These are phyloP conservation scores for Heterocephalus glaber DNA, from an alignment of 2,113 vertebrate species.

Conservation along the genomic window DNA sequence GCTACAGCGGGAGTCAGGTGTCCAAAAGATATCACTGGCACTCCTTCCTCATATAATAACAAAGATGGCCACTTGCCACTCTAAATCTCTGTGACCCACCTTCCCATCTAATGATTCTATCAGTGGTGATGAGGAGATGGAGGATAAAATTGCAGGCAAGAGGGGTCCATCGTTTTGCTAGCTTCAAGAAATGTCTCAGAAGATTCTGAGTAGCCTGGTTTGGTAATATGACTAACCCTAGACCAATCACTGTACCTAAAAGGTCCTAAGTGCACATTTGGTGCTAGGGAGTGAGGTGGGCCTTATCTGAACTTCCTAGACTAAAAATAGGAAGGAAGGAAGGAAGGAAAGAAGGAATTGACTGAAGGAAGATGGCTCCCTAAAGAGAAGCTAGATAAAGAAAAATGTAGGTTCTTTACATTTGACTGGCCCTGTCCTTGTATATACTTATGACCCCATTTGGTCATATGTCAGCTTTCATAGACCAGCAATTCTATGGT, in stretches of 20 bases:
- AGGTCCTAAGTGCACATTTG: neutral
- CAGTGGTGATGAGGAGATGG: neutral
- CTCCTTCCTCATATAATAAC: neutral
- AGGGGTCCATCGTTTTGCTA: neutral
- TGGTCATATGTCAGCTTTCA: neutral
- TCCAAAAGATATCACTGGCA: neutral
- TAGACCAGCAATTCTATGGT: neutral
- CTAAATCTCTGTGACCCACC: neutral
- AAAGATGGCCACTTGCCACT: neutral
- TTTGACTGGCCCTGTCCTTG: neutral
- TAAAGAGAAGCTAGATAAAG: neutral
- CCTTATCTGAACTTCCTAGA: neutral
- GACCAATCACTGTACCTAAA: neutral
- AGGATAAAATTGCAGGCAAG: neutral
- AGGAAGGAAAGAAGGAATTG: neutral
- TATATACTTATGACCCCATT: neutral
- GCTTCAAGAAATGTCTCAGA: slow-evolving; percentile 4
- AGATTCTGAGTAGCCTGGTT: neutral
- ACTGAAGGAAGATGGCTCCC: neutral
- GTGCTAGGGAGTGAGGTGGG: neutral
- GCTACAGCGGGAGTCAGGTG: neutral
- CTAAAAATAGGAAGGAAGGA: neutral
- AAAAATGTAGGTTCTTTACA: neutral
- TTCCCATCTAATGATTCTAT: neutral
- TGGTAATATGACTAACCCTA: neutral